Base-by-base conservation (phyloP, 2,797 vertebrate genomes). In the Myotis pilosus region DNA sequence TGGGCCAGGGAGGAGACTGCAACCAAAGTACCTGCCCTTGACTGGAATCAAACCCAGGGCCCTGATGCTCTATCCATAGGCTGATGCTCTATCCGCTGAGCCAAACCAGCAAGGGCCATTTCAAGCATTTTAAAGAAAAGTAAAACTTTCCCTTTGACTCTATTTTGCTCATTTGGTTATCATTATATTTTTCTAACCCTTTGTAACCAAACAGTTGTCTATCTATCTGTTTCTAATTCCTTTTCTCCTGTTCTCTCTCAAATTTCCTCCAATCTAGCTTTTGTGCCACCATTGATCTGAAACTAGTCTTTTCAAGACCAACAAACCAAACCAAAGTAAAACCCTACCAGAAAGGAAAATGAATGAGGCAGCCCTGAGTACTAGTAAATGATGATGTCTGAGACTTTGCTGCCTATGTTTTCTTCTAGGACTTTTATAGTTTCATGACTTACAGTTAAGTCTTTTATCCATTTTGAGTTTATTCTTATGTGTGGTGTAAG, bases 321-420 rank as follows among this genome's bases (percentile, higher is more conserved):
- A 69, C 38, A 93, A 93, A 89, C 82, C n/a, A 57, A 69, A 86
- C 44, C 60, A 53, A 92, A 69, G n/a, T 62, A 93, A 76, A 95
- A 81, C 22, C 13, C 55, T 62, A 66, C 30, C 8, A 22, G 47
- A 69, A 94, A 57, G 53, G 62, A 89, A 80, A 85, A 79, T 74
- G 28, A 47, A 47, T 47, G 44, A 47, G 44, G 44, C 44, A 11
- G 44, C 44, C 44, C 0, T 47, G 44, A 47, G 44, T 44, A 44
- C 41, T 44, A 44, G 41, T 47, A 47, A 47, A 47, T 47, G 44
- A 47, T 47, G 44, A 47, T 60, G 23, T 33, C 15, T 7, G 64
- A 66, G 64, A 66, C 19, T 66, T 66, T 66, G n/a, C 64, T 66
- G n/a, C 7, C 64, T 66, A 66, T n/a, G 64, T 4, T 66, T 64